phyloP scores from a whole-genome alignment of 53 echinoderm and acorn worm genomes.

The Paracentrotus lividus region DNA sequence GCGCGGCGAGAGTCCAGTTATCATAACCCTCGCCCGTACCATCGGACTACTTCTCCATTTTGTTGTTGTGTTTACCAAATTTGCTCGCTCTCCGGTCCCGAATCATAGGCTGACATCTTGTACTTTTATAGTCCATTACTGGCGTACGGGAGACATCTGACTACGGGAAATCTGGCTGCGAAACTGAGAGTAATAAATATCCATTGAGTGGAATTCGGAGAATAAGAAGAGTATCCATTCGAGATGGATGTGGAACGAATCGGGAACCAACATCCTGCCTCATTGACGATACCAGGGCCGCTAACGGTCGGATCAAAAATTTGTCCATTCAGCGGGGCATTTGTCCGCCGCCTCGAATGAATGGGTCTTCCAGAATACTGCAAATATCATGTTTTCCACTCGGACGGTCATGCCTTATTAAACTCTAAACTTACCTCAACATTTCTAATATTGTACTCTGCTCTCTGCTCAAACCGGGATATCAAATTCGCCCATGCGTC shows the following conservation, averaged over 20 bases:
- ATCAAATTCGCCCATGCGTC: not conserved
- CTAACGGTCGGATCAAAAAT: conserved; percentile 78
- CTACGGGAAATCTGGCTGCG: conserved; percentile 62
- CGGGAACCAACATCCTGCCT: conserved; percentile 79
- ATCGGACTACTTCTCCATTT: conserved; percentile 48
- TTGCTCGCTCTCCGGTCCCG: not conserved
- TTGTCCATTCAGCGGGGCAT: conserved; percentile 62
- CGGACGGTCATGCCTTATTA: not conserved
- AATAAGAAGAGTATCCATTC: conserved; percentile 52
- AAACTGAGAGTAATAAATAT: conserved; percentile 52
- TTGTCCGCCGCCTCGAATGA: conserved; percentile 56
- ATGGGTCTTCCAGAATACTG: conserved; percentile 68
- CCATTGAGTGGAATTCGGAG: conserved; percentile 64
- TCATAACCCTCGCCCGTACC: conserved; percentile 65
- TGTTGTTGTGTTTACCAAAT: not conserved
- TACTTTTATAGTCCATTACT: not conserved
- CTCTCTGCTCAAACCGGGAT: not conserved
- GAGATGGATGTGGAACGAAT: conserved; percentile 24
- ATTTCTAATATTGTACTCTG: conserved; percentile 33
- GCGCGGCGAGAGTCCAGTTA: conserved; percentile 19
- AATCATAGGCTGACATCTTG: conserved; percentile 24
- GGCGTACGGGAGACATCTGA: conserved; percentile 54
- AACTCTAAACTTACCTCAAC: conserved; percentile 7
- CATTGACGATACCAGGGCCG: conserved; percentile 85
- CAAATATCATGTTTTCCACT: conserved; percentile 63